Percentiles rank a stretch among this genome's conserved stretches.
Conservation (phyloP, 2,797 vertebrate species). For the Myotis findleyi region DNA sequence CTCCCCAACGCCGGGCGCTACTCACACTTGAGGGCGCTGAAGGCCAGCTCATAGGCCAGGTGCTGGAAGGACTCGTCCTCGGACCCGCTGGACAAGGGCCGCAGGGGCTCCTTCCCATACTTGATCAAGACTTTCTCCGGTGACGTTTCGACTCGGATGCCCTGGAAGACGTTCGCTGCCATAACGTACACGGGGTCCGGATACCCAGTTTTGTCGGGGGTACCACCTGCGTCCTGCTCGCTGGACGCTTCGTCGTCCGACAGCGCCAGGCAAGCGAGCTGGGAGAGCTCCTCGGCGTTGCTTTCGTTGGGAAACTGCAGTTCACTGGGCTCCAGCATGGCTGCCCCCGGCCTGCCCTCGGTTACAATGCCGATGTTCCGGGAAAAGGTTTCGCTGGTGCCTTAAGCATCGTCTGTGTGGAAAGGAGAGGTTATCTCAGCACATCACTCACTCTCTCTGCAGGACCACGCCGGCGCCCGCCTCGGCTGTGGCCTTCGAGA, state of each 20-base stretch:
- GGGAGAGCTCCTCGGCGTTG: constrained; percentile 62
- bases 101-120: constrained; percentile 85
- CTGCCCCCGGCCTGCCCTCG: neutral
- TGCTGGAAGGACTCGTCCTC: constrained; percentile 86
- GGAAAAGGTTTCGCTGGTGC: neutral
- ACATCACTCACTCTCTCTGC: neutral
- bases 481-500: neutral
- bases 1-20: constrained; percentile 59
- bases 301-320: constrained; percentile 47
- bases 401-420: constrained; percentile 54
- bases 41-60: constrained; percentile 91
- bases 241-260: neutral
- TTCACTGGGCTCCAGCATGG: constrained; percentile 76
- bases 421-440: neutral
- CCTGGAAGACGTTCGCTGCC: constrained; percentile 93
- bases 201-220: constrained; percentile 83
- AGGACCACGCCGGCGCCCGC: neutral
- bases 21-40: constrained; percentile 95
- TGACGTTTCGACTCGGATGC: constrained; percentile 87
- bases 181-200: constrained; percentile 90
- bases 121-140: constrained; percentile 86
- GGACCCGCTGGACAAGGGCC: constrained; percentile 68
- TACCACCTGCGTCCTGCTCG: constrained; percentile 23
- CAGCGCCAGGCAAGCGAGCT: constrained; percentile 77
- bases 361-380: neutral